Evolutionary conservation across 2,797 vertebrate genomes (phyloP).

Genomic region (Microcaecilia unicolor): DNA sequence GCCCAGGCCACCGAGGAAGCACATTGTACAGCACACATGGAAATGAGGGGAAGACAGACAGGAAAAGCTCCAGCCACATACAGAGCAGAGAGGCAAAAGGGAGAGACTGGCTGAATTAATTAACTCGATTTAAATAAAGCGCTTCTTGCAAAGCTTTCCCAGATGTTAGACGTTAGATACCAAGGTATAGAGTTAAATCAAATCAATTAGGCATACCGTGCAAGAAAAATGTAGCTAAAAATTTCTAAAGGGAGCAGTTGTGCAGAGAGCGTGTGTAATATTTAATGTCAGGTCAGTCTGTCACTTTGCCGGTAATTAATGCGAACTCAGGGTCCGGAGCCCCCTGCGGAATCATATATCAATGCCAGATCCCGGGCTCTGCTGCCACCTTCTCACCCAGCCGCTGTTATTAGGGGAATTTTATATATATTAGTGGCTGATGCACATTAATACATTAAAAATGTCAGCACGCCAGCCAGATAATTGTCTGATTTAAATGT

Average conservation of each 20-base stretch:
- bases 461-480: constrained; percentile 40
- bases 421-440: constrained; percentile 40
- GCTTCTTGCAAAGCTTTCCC: too few species aligned
- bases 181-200: background rate
- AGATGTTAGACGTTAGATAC: too few species aligned
- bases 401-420: constrained; percentile 32
- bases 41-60: too few species aligned
- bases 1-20: too few species aligned
- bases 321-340: constrained; percentile 38
- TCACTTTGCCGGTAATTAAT: constrained; percentile 58
- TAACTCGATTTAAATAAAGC: too few species aligned
- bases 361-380: constrained; percentile 39
- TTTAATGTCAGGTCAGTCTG: constrained; percentile 38
- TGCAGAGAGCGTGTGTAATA: constrained; percentile 9
- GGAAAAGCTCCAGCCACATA: too few species aligned
- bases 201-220: background rate
- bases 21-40: too few species aligned
- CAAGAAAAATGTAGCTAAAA: background rate
- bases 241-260: background rate
- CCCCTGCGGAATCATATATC: constrained; percentile 49
- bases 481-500: constrained; percentile 68
- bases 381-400: constrained; percentile 13
- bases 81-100: background rate
- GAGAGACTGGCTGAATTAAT: background rate
- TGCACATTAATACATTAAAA: constrained; percentile 51